Evolutionary conservation across 2,888 invertebrate genomes (phyloP).

Genomic region (Unio pictorum): DNA sequence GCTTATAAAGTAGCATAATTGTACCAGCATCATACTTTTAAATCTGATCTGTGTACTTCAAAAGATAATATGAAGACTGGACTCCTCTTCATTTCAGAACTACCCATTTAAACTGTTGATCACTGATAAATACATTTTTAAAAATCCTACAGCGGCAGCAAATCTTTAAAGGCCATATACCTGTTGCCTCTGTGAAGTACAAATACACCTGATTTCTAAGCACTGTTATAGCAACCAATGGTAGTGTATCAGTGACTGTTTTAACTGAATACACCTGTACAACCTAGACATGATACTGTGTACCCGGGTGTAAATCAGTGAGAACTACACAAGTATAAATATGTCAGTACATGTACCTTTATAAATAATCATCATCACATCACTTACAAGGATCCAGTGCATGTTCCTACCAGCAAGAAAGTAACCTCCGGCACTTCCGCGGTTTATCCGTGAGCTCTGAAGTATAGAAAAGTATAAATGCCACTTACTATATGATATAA

Average conservation of each 20-base stretch:
- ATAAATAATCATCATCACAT: background rate
- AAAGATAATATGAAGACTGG: background rate
- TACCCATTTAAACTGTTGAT: too few species aligned
- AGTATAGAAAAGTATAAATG: constrained; percentile 9
- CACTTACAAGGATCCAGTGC: constrained; percentile 73
- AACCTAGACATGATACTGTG: background rate
- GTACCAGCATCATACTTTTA: background rate
- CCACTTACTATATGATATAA: too few species aligned
- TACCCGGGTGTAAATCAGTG: background rate
- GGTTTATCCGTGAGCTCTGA: constrained; percentile 64
- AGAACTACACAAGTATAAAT: background rate
- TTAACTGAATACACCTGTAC: too few species aligned
- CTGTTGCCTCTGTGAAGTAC: too few species aligned
- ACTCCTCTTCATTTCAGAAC: too few species aligned
- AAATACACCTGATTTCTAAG: too few species aligned
- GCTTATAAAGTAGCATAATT: background rate
- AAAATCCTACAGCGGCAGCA: too few species aligned
- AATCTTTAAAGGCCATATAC: too few species aligned
- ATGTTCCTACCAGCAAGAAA: constrained; percentile 73
- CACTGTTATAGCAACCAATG: too few species aligned
- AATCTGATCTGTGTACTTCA: background rate
- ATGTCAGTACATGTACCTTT: background rate
- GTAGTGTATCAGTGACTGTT: too few species aligned
- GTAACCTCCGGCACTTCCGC: constrained; percentile 71
- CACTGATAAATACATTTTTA: too few species aligned